Conservation (phyloP, 92 coral and sea anemone species). For the Porites rus region DNA sequence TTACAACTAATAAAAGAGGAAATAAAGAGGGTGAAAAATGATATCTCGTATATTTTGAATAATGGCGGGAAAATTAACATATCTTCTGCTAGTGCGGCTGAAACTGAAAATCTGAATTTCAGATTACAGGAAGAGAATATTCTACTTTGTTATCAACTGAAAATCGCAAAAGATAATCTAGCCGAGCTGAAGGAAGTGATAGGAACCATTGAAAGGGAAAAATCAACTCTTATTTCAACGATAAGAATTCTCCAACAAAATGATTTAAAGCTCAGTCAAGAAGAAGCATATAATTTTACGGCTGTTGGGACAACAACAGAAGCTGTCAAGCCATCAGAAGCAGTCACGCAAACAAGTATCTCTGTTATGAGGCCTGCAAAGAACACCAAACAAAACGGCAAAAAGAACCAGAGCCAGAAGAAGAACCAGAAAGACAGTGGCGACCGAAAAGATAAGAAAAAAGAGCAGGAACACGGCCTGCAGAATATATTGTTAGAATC, state of each 20-base stretch:
- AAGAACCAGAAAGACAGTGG: not conserved
- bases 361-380: not conserved
- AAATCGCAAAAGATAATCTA: constrained; percentile 17
- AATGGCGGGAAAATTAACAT: too few relatives aligned
- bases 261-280: constrained; percentile 14
- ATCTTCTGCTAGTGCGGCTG: not conserved
- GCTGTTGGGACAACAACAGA: constrained; percentile 26
- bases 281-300: not conserved
- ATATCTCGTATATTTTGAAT: too few relatives aligned
- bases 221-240: constrained; percentile 42
- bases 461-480: constrained; percentile 18
- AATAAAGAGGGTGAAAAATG: too few relatives aligned
- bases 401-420: constrained; percentile 3
- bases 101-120: constrained; percentile 28
- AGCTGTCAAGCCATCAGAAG: constrained; percentile 23
- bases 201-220: constrained; percentile 38
- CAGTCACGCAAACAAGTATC: constrained; percentile 15
- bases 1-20: too few relatives aligned
- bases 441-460: constrained; percentile 4
- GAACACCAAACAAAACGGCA: constrained; percentile 22
- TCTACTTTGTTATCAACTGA: constrained; percentile 35
- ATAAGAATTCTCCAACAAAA: constrained; percentile 21
- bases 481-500: constrained; percentile 25
- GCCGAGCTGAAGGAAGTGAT: constrained; percentile 34
- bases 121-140: not conserved